Base-by-base conservation (phyloP, 2,113 vertebrate genomes). In the Protomyctophum bolini region DNA sequence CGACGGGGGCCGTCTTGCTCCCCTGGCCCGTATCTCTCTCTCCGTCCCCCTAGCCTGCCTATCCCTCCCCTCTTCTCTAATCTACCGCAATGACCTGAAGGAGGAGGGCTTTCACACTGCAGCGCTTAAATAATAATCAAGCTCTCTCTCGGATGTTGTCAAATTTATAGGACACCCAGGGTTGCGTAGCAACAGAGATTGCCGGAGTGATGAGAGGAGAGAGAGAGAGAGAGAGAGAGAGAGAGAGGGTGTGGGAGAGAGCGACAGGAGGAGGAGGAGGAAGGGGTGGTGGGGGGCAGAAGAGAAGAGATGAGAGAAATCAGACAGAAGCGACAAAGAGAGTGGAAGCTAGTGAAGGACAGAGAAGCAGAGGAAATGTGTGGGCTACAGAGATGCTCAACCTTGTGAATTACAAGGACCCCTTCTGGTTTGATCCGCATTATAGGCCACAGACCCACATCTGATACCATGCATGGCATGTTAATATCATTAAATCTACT, bases 121-220 rank as follows among this genome's bases (percentile, higher is more conserved):
- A 84, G 80, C 70, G 70, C 87, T 90, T 81, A 91, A 92, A 93
- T 91, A 89, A 92, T 92, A 92, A 92, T 92, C 89, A 90, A 84
- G 87, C 84, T 66, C 77, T 66, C 77, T 21, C 21, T 68, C 68
- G 81, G 84, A 89, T 91, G 88, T 91, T 92, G 87, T 91, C 89
- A 92, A 89, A 91, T 92, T 88, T 89, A 91, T 89, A 90, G 85
- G 92, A 88, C 88, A 84, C 78, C 33, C 80, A 79, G 82, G 48
- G 87, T 92, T 84, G 91, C 91, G 83, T 93, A 91, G 92, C 91
- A 92, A 92, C 91, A 87, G 84, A 89, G 83, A 91, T 90, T 86
- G 88, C 80, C 75, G 66, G 79, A 68, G 86, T 82, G 83, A 90
- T 92, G 77, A 68, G 66, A 11, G 66, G 75, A 69, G 82, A 79